Evolutionary conservation across 2,797 vertebrate genomes (phyloP), one percentile per base, ranked within the genome.

Genomic region (Gymnocypris eckloni): DNA sequence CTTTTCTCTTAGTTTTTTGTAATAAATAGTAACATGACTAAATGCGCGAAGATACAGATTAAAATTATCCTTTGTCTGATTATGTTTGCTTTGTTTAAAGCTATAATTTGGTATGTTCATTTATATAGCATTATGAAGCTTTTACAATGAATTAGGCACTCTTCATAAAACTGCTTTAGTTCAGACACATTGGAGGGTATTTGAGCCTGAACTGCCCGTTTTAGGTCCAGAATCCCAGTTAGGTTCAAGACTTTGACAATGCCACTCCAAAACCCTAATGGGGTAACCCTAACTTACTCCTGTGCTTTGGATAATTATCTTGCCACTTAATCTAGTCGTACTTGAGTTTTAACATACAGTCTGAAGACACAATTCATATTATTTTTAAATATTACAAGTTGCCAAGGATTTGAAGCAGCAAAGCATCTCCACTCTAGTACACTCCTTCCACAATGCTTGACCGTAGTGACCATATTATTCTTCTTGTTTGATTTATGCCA

Each of bases 1-100:
- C 15, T 56, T 28, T 69, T 48, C 5, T 75, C 25, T 54, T 39
- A 81, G 11, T 56, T 28, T 66, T 78, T n/a, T 78, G 64, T 54
- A n/a, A 8, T 81, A 83, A 87, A 86, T 69, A 78, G 85, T 43
- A 16, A 64, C 3, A n/a, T 43, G 10, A 41, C 3, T 16, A 28
- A 37, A n/a, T 16, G 50, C 4, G 2, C 4, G 22, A 69, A 15
- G 50, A 82, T n/a, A 2, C 61, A 3, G 13, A 33, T 67, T 37
- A 67, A 67, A 16, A 28, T 8, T 7, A 2, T 12, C 52, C 4
- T 13, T 33, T 33, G 61, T 61, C 9, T 75, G 18, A 39, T 45
- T 16, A 6, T 56, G 4, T 25, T 73, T 84, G n/a, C 16, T 41
- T 28, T 20, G 8, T 66, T 25, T 25, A 66, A 33, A 28, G 33